Conservation (phyloP, 2,888 invertebrate species). For the Sericinus montela region DNA sequence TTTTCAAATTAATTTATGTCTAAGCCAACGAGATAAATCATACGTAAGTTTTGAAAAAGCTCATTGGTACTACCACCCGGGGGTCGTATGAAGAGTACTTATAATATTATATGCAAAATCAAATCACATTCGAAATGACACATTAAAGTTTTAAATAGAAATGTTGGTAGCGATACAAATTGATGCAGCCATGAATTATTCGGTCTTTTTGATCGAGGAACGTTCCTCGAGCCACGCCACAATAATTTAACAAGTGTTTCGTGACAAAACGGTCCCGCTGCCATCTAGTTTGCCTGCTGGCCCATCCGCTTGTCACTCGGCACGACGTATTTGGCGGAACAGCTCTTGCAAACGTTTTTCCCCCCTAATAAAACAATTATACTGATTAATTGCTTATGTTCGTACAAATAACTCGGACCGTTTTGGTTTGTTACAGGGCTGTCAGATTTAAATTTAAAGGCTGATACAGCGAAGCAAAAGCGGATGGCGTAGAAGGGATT, state of each 20-base stretch:
- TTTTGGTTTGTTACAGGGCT: conserved; percentile 10
- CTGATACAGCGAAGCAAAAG: too few species aligned
- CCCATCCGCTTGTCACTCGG: conserved; percentile 38
- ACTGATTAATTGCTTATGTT: conserved; percentile 59
- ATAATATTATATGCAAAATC: too few species aligned
- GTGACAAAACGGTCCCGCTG: conserved; percentile 20
- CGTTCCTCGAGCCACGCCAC: neutral
- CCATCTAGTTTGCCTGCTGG: conserved; percentile 30
- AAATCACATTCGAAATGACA: too few species aligned
- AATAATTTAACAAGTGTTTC: conserved; percentile 6
- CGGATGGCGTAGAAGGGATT: too few species aligned
- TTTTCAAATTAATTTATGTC: too few species aligned
- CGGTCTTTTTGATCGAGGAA: neutral
- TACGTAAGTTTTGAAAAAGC: too few species aligned
- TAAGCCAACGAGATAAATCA: too few species aligned
- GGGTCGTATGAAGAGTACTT: too few species aligned
- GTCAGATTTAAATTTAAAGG: too few species aligned
- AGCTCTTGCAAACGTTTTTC: conserved; percentile 37
- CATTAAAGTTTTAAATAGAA: too few species aligned
- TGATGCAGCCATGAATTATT: neutral
- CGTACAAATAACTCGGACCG: conserved; percentile 27
- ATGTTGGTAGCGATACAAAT: neutral
- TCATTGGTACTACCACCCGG: too few species aligned
- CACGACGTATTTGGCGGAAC: conserved; percentile 58
- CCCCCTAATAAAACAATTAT: conserved; percentile 64